Conservation (phyloP, 2,113 vertebrate species). For the Oenanthe oenanthe region DNA sequence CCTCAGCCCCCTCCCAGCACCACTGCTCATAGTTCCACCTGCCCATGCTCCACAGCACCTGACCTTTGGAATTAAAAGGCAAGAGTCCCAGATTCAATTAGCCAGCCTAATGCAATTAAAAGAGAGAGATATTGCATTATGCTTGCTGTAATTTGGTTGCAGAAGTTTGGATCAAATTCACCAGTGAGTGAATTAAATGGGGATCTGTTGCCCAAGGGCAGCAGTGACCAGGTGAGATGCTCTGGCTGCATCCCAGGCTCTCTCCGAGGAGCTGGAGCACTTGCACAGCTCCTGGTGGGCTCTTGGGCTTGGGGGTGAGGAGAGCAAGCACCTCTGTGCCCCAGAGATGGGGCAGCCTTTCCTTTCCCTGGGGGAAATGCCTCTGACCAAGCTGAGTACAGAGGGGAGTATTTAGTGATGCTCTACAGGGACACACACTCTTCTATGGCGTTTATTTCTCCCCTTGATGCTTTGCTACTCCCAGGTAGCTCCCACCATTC, state of each 20-base stretch:
- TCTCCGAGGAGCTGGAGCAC: rapidly evolving
- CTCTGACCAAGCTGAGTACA: rapidly evolving
- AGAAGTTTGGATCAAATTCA: constrained; percentile 36
- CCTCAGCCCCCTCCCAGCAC: background rate
- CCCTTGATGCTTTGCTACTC: background rate
- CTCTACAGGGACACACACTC: background rate
- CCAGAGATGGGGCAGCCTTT: background rate
- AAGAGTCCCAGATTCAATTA: constrained; percentile 49
- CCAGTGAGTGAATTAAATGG: background rate
- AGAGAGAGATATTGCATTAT: constrained; percentile 29
- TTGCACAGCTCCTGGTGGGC: rapidly evolving
- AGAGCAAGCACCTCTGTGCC: background rate
- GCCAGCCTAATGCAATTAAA: constrained; percentile 24
- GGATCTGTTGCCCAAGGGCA: background rate
- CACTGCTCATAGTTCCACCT: rapidly evolving
- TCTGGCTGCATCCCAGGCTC: rapidly evolving
- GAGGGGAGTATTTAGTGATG: rapidly evolving
- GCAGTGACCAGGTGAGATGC: background rate
- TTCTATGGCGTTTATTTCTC: background rate
- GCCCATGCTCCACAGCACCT: rapidly evolving
- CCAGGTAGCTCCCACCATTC: background rate
- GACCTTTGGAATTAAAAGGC: constrained; percentile 29
- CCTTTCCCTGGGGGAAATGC: background rate
- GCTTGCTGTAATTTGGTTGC: constrained; percentile 14
- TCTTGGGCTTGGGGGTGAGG: background rate